Evolutionary conservation across 92 coral and sea anemone species (phyloP).

Genomic region (Umimayanthus chanpuru): DNA sequence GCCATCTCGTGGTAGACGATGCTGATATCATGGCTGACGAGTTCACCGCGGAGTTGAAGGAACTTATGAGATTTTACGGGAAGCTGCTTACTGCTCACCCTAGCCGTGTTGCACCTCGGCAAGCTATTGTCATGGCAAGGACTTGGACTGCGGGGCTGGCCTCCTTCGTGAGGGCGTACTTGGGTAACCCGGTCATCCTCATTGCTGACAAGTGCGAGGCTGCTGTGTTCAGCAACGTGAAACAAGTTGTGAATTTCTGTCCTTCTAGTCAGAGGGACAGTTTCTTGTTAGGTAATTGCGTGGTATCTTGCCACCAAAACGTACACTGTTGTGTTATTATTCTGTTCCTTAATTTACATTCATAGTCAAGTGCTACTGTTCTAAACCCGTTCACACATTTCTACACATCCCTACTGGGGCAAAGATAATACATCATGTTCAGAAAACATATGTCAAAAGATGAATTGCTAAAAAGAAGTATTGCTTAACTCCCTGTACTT

Average conservation of each 20-base stretch:
- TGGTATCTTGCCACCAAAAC: background rate
- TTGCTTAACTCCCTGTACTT: no score
- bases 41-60: constrained; percentile 79
- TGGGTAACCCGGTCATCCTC: constrained; percentile 82
- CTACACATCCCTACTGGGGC: no score
- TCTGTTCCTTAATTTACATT: background rate
- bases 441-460: no score
- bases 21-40: constrained; percentile 88
- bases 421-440: no score
- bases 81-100: constrained; percentile 73
- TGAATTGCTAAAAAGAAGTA: no score
- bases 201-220: constrained; percentile 85
- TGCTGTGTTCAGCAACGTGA: constrained; percentile 77
- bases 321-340: background rate
- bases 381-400: no score
- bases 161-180: constrained; percentile 82
- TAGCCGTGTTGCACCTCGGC: constrained; percentile 82
- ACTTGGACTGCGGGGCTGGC: constrained; percentile 90
- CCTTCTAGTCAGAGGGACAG: constrained; percentile 64
- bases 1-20: constrained; percentile 86
- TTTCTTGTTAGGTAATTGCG: constrained; percentile 56
- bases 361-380: background rate
- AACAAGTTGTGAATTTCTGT: constrained; percentile 66
- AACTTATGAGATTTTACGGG: constrained; percentile 87
- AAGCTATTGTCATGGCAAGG: constrained; percentile 79